phyloP scores from a whole-genome alignment of 2,888 invertebrate genomes.

The Calameuta pallipes region DNA sequence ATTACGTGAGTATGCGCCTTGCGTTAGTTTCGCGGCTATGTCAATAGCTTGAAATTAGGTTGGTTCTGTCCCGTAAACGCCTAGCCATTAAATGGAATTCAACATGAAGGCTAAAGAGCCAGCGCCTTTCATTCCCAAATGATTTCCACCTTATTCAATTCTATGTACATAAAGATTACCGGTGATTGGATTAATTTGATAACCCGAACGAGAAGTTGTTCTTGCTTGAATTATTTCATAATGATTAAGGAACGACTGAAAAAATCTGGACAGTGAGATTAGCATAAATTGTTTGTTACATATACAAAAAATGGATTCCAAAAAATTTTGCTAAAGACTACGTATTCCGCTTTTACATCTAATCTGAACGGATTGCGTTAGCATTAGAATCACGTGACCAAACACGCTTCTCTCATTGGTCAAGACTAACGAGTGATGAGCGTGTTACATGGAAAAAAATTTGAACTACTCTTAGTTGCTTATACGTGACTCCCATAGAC shows the following conservation, averaged over 20 bases:
- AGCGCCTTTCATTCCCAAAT: no score
- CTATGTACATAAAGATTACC: not conserved
- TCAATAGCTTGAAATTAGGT: no score
- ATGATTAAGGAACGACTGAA: not conserved
- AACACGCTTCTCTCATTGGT: not conserved
- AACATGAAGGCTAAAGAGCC: no score
- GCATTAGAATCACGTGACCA: not conserved
- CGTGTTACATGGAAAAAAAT: not conserved
- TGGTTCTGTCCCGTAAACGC: no score
- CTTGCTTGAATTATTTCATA: not conserved
- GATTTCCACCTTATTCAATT: no score
- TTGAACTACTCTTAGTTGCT: not conserved
- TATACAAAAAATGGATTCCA: not conserved
- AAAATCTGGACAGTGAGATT: not conserved
- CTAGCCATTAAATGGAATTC: no score
- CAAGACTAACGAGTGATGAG: not conserved
- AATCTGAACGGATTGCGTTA: not conserved
- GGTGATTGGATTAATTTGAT: not conserved
- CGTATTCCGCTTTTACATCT: not conserved
- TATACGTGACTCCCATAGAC: not conserved
- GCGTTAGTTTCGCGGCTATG: no score
- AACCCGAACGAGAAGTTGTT: not conserved
- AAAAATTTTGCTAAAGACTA: not conserved
- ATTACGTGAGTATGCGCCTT: no score
- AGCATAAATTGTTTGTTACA: not conserved